Evolutionary conservation across 1,140 invertebrate species (phyloP).

Genomic region (Neuroterus valhalla): DNA sequence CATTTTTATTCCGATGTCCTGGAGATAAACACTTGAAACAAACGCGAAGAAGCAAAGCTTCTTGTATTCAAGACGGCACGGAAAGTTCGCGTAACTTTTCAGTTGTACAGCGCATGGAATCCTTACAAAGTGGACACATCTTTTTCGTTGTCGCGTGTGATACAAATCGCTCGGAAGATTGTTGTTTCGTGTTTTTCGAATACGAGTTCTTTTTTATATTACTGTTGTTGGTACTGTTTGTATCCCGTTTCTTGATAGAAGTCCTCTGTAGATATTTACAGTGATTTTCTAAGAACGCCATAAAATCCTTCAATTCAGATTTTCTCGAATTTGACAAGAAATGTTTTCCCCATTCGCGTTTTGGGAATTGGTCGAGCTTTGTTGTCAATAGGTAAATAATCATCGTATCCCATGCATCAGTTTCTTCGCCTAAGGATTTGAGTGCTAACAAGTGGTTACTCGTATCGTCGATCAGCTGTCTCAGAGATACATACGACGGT

Average conservation of each 20-base stretch:
- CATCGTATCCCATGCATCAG: constrained; percentile 44
- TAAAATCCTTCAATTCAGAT: neutral
- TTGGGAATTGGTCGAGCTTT: too few species aligned
- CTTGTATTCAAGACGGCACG: neutral
- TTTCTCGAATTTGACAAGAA: neutral
- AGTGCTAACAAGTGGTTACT: constrained; percentile 41
- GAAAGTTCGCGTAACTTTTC: constrained; percentile 13
- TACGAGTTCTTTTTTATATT: neutral
- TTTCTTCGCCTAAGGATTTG: constrained; percentile 37
- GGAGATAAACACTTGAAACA: constrained; percentile 30
- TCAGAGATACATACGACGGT: constrained; percentile 21
- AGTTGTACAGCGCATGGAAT: neutral
- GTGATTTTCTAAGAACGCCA: constrained; percentile 26
- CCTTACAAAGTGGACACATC: neutral
- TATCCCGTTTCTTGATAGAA: neutral
- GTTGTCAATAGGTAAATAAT: constrained; percentile 38
- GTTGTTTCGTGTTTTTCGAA: neutral
- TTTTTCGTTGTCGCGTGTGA: neutral
- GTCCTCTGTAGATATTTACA: constrained; percentile 26
- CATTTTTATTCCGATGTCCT: constrained; percentile 32
- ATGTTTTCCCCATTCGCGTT: constrained; percentile 42
- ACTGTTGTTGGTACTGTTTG: neutral
- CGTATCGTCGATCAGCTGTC: constrained; percentile 42
- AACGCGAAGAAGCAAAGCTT: constrained; percentile 6
- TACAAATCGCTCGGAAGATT: neutral